Base-by-base conservation (phyloP, 2,797 vertebrate species). In the Carapus acus region DNA sequence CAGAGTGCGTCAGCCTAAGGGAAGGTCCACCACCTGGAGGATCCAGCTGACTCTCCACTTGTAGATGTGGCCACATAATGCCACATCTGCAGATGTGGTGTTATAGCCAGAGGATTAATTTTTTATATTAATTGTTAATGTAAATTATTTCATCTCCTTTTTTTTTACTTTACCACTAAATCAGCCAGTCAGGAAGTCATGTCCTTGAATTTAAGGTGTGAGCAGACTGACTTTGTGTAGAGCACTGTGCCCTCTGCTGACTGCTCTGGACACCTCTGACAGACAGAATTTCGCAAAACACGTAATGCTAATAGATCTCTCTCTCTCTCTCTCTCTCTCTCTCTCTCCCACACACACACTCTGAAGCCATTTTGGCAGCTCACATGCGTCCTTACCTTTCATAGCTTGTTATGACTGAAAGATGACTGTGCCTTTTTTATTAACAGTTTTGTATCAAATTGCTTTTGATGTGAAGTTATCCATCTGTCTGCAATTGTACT, bases 151-250 rank as follows among this genome's bases (percentile, higher is more conserved):
- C 76, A 66, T 77, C 73, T 36, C 31, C 3, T 39, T 38, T 1
- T 55, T 71, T 55, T 71, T 47, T 56, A 58, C 61, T 45, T 37
- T 31, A 54, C 45, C 49, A 67, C 62, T 71, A 69, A 70, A 69
- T 47, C 53, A 22, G 37, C 42, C 51, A 41, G n/a, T 29, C 29
- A 13, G 45, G 29, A 51, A 23, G 19, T 20, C 27, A 50, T 13
- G 13, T 36, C 14, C 34, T 11, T 33, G 52, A 39, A 15, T 43
- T 52, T 44, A 9, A 5, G 24, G 5, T 27, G 24, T 27, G 24
- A 5, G 24, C 9, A 9, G n/a, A n/a, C n/a, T 27, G 24, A 5
- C 5, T 27, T 4, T 27, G 24, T 27, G 24, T 27, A 9, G 53
- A 13, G 54, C 39, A 56, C n/a, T 29, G 33, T 17, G 1, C 43